A percentile compares a stretch with the other conserved stretches of the same genome.
Evolutionary conservation across 2,888 invertebrate genomes (phyloP).

Genomic region (Leucophenga montana): DNA sequence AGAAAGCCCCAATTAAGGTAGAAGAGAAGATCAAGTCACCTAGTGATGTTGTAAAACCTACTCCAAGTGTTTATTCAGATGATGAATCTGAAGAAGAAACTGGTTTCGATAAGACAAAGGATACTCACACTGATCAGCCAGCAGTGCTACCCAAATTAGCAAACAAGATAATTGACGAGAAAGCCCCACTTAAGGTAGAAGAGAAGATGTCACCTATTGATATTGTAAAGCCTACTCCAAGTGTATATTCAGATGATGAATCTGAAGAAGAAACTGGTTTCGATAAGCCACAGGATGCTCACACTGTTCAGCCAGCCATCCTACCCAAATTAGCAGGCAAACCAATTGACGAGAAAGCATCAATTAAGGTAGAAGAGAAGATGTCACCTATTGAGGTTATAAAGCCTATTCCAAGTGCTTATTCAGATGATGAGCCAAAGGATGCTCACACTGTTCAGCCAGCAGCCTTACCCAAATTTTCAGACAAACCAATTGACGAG

Average conservation of each 20-base stretch:
- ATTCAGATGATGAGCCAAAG: too few species aligned
- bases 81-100: too few species aligned
- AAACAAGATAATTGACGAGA: not conserved
- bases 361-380: slow-evolving; percentile 34
- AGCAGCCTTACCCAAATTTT: too few species aligned
- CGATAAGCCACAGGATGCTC: slow-evolving; percentile 7
- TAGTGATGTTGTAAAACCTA: too few species aligned
- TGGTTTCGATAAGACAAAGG: too few species aligned
- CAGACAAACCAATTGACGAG: not conserved
- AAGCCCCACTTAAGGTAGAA: not conserved
- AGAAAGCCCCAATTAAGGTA: too few species aligned
- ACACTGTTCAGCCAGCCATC: slow-evolving; percentile 8
- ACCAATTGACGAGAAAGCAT: slow-evolving; percentile 34
- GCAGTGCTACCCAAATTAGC: too few species aligned
- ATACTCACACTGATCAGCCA: too few species aligned
- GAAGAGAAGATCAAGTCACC: too few species aligned
- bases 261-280: slow-evolving; percentile 16
- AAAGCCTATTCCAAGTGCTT: too few species aligned
- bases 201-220: slow-evolving; percentile 6
- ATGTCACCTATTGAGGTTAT: not conserved
- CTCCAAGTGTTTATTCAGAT: too few species aligned
- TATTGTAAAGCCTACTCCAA: not conserved
- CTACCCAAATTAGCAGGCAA: slow-evolving; percentile 6
- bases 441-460: too few species aligned
- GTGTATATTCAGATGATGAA: slow-evolving; percentile 24